Base-by-base conservation (phyloP, 2,797 vertebrate genomes). In the Anguilla pacifica region DNA sequence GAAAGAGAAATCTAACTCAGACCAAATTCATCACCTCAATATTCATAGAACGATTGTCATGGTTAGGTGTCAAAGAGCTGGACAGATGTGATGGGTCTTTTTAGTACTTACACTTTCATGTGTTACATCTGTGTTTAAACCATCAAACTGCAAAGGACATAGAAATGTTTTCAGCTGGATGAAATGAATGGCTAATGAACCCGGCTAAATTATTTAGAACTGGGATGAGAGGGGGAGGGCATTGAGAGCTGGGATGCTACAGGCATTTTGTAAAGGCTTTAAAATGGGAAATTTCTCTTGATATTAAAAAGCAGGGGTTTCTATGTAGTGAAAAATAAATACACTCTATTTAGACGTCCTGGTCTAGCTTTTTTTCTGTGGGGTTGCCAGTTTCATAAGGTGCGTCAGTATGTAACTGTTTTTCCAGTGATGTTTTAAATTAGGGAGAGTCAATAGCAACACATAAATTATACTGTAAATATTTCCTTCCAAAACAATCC, bases 211-310 rank as follows among this genome's bases (percentile, higher is more conserved):
- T 83, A 89, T 88, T 91, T 82, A 89, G 77, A 86, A 64, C 61
- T 59, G 55, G 81, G 67, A 55, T 84, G 70, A 84, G 84, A 72
- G 61, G 83, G 70, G 87, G 43, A 46, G 19, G 85, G 85, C 84
- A 89, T 88, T 46, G 35, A 85, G 87, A 87, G 87, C 85, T 64
- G 43, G 81, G 87, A 87, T 85, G 74, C 57, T 53, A 64, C 89
- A 61, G 46, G 72, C 85, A 64, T 83, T 55, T 85, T 88, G n/a
- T 89, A 89, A 92, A 88, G 88, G 59, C 51, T 89, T 88, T 90
- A 88, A 90, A 74, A 88, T 87, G n/a, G 85, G 82, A 90, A 89
- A 91, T 90, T 87, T 72, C 84, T 31, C n/a, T 72, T 84, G 39
- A 89, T 90, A 87, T 87, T 61, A 57, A 74, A 83, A 87, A 43